Evolutionary conservation across 2,888 invertebrate species (phyloP).

Genomic region (Cremastobaeus sp.): DNA sequence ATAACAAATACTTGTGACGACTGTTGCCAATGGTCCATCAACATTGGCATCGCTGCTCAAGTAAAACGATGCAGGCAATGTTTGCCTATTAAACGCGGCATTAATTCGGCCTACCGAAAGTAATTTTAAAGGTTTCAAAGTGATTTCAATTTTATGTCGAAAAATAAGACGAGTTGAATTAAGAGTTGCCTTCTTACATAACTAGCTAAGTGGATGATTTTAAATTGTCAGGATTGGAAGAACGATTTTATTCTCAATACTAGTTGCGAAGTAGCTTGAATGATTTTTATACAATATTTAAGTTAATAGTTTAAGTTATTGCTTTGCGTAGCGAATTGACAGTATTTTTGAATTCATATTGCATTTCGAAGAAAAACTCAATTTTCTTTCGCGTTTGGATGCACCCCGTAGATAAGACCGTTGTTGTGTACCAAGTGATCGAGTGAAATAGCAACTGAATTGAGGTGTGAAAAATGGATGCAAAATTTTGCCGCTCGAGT

Average conservation of each 20-base stretch:
- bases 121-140: not conserved
- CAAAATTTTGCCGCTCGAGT: conserved; percentile 22
- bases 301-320: not conserved
- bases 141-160: no score
- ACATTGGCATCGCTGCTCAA: not conserved
- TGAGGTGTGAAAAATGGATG: conserved; percentile 11
- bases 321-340: conserved; percentile 9
- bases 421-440: conserved; percentile 11
- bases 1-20: not conserved
- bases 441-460: conserved; percentile 46
- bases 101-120: conserved; percentile 26
- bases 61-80: conserved; percentile 1
- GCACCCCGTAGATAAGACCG: conserved; percentile 5
- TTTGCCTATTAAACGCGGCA: conserved; percentile 20
- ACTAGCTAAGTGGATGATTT: no score
- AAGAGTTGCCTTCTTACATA: no score
- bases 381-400: conserved; percentile 8
- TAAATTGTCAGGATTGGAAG: no score
- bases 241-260: not conserved
- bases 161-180: no score
- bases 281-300: not conserved
- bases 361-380: not conserved
- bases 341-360: conserved; percentile 21
- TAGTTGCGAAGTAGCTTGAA: not conserved
- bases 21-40: conserved; percentile 5